Conservation (phyloP, 1,140 invertebrate genomes). For the Brachionus asplanchnoidis region DNA sequence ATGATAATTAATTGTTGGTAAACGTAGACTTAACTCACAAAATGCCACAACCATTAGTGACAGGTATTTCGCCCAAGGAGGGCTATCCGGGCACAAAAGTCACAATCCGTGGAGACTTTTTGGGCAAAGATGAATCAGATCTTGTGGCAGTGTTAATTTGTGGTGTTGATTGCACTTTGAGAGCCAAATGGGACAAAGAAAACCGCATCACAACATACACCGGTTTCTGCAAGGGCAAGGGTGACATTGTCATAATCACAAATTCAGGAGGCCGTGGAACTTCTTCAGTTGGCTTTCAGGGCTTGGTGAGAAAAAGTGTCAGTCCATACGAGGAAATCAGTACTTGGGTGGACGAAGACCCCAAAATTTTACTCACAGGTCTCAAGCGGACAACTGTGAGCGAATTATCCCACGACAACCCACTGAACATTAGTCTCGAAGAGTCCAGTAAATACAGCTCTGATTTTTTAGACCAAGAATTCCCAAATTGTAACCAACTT, state of each 20-base stretch:
- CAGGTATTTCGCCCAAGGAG: constrained; percentile 94
- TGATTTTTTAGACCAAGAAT: constrained; percentile 8
- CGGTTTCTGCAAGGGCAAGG: constrained; percentile 83
- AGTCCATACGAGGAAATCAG: background rate
- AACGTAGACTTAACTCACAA: background rate
- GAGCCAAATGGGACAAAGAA: constrained; percentile 92
- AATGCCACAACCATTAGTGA: constrained; percentile 64
- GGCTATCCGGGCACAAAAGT: constrained; percentile 91
- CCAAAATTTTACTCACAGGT: constrained; percentile 3
- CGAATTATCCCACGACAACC: constrained; percentile 22
- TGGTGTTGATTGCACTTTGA: constrained; percentile 84
- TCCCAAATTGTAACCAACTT: constrained; percentile 2
- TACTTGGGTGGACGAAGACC: constrained; percentile 35
- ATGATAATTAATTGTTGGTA: background rate
- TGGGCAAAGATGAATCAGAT: constrained; percentile 63
- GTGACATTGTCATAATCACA: constrained; percentile 90
- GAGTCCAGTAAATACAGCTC: constrained; percentile 17
- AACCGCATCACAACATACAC: constrained; percentile 95
- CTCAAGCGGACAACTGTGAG: background rate
- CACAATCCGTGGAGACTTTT: constrained; percentile 88
- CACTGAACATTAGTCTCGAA: constrained; percentile 14
- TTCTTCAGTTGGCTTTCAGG: constrained; percentile 89
- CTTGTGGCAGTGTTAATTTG: constrained; percentile 81
- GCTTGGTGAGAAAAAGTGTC: constrained; percentile 48
- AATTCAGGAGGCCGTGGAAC: constrained; percentile 80